Evolutionary conservation across 2,797 vertebrate genomes (phyloP).

Genomic region (Microhierax caerulescens): DNA sequence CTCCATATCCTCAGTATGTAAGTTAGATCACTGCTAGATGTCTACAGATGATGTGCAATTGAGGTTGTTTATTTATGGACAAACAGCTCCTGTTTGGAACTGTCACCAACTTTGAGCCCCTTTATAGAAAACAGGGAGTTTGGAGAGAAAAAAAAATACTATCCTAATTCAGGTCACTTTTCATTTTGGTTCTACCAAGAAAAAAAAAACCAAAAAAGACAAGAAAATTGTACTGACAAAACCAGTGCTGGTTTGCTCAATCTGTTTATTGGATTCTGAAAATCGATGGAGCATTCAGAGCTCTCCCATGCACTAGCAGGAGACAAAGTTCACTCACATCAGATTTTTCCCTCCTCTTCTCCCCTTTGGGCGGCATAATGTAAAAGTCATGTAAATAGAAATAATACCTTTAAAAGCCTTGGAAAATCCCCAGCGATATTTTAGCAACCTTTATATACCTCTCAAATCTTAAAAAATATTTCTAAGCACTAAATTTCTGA

Average conservation of each 20-base stretch:
- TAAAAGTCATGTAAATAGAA: slow-evolving; percentile 5
- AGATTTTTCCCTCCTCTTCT: neutral
- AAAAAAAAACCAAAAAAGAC: neutral
- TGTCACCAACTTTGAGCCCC: neutral
- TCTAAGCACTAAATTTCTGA: neutral
- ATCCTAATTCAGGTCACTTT: neutral
- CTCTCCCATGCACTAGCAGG: neutral
- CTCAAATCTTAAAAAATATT: neutral
- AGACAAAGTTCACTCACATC: neutral
- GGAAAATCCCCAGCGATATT: neutral
- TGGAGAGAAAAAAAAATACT: neutral
- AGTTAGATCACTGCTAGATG: neutral
- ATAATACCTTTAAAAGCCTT: neutral
- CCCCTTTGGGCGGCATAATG: neutral
- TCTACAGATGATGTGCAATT: neutral
- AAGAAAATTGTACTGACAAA: slow-evolving; percentile 15
- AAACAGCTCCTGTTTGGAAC: neutral
- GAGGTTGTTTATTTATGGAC: neutral
- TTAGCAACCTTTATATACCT: neutral
- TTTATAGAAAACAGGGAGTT: neutral
- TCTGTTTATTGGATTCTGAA: slow-evolving; percentile 3
- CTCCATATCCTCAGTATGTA: neutral
- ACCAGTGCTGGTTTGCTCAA: neutral
- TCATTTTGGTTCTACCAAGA: neutral
- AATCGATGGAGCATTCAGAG: neutral